Evolutionary conservation across 1,140 invertebrate genomes (phyloP), one percentile per base, ranked within the genome.

Genomic region (Drosophila dunni): DNA sequence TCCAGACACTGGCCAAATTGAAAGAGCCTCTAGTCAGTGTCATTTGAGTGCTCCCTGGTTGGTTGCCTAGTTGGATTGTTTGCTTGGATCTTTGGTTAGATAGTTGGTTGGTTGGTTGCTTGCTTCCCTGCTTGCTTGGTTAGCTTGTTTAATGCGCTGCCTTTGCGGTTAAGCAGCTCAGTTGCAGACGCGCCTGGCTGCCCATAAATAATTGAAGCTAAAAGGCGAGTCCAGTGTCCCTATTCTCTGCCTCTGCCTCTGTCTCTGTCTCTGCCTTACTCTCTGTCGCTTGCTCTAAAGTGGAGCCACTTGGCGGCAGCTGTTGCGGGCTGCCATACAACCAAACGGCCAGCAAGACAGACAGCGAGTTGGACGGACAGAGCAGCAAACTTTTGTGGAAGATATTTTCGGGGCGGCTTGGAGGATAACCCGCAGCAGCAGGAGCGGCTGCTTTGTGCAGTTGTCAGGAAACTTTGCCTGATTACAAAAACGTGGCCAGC

Each of bases 121-220:
- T 56, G 36, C 34, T 3, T 46, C n/a, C 38, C 42, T 61, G 48
- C n/a, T 15, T 56, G 48, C 40, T 46, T 69, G 72, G 57, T 51
- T 60, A 44, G 84, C 84, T 83, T 88, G 77, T 70, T 89, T 88
- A 83, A 82, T 89, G 83, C 83, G 76, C 77, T 78, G 84, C 74
- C 79, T 83, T 79, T 89, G 84, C 78, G 83, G 83, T 89, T 88
- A 88, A 89, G 79, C 84, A 88, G 79, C 79, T 70, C 83, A 60
- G 81, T 74, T 82, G 75, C 83, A 82, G 83, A 63, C 75, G 79
- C 83, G 83, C 79, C 80, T 83, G 83, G 84, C 53, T 88, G 79
- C 79, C 80, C 83, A 89, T 88, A 88, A 88, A 88, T 88, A 88
- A 88, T 88, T 88, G 80, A 80, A 88, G 83, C 84, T 88, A 88